Evolutionary conservation across 2,888 invertebrate species (phyloP).

Genomic region (Disparrhopalites patrizii): DNA sequence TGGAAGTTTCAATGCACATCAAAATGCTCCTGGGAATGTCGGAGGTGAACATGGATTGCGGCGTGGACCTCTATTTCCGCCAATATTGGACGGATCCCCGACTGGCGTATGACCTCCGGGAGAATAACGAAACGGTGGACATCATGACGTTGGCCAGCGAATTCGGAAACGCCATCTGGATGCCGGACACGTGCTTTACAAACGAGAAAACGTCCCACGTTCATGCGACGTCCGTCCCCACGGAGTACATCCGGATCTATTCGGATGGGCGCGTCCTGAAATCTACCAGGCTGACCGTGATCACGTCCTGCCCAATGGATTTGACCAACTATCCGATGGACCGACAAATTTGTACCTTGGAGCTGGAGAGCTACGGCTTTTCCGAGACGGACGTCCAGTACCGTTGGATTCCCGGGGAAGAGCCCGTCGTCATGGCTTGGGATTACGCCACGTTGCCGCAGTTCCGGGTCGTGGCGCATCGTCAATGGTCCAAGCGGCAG

Average conservation of each 20-base stretch:
- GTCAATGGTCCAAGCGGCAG: background rate
- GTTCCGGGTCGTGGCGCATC: background rate
- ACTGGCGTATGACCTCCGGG: background rate
- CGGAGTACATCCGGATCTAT: conserved; percentile 6
- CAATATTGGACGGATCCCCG: conserved; percentile 12
- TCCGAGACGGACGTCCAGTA: conserved; percentile 32
- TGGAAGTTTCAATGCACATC: background rate
- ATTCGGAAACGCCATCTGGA: background rate
- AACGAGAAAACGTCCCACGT: conserved; percentile 19
- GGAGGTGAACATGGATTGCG: conserved; percentile 7
- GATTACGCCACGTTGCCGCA: background rate
- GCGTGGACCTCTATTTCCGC: conserved; percentile 1
- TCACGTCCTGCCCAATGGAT: conserved; percentile 4
- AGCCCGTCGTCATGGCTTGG: background rate
- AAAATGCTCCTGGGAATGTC: background rate
- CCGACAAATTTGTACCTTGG: conserved; percentile 2
- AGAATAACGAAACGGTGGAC: background rate
- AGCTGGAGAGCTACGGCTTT: conserved; percentile 37
- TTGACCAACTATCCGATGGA: conserved; percentile 10
- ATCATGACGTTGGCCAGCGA: background rate
- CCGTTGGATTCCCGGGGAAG: conserved; percentile 23
- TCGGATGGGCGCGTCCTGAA: background rate
- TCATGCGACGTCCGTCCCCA: background rate
- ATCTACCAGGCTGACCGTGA: background rate
- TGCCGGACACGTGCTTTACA: conserved; percentile 13